phyloP scores from a whole-genome alignment of 2,888 invertebrate genomes.

The Nipponacmea schrenckii region DNA sequence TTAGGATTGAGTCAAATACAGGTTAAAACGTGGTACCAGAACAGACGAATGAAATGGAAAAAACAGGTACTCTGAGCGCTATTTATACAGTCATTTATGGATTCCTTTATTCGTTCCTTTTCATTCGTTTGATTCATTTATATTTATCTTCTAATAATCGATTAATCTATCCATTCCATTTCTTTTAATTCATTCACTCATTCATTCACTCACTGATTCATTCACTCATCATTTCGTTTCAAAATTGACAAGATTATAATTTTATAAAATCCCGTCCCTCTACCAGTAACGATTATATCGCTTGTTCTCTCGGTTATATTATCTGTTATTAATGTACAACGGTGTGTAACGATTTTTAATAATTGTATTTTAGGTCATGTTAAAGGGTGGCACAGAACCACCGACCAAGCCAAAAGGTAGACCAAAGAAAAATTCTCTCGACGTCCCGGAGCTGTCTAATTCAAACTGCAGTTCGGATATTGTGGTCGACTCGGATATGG shows the following conservation, averaged over 20 bases:
- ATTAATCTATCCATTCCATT: no score
- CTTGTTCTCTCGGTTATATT: no score
- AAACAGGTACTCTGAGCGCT: constrained; percentile 62
- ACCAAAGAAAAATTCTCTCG: constrained; percentile 63
- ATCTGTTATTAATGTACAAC: no score
- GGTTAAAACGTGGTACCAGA: constrained; percentile 71
- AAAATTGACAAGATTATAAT: no score
- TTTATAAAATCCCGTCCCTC: no score
- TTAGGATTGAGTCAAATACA: constrained; percentile 69
- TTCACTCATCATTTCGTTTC: no score
- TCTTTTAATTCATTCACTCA: no score
- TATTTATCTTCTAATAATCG: no score
- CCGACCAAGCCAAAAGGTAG: constrained; percentile 68
- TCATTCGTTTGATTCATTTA: neutral
- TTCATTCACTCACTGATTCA: no score
- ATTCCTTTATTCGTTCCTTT: neutral
- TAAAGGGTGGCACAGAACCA: constrained; percentile 63
- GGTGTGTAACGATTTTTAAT: no score
- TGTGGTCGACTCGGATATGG: neutral
- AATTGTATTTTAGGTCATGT: constrained; percentile 56
- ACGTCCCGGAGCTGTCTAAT: constrained; percentile 18
- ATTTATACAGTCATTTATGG: neutral
- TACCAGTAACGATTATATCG: no score
- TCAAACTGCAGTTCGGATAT: neutral
- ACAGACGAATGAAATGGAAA: constrained; percentile 71